Percentiles rank a stretch among this genome's conserved stretches.
phyloP scores from a whole-genome alignment of 2,113 vertebrate genomes.

The Beaufortia kweichowensis region DNA sequence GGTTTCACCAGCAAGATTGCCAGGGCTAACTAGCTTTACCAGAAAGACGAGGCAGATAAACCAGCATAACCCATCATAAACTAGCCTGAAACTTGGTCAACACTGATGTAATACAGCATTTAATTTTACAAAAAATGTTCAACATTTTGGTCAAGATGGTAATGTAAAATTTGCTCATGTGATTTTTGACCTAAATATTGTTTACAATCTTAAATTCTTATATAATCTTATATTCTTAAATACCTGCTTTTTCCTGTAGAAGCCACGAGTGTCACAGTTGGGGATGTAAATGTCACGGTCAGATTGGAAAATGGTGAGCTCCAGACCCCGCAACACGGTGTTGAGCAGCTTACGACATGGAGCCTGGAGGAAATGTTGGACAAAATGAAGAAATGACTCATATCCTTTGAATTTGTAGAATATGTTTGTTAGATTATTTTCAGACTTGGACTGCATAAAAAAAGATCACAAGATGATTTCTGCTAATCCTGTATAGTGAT shows the following conservation, averaged over 20 bases:
- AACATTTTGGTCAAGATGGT: too few species aligned
- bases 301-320: conserved; percentile 76
- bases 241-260: conserved; percentile 85
- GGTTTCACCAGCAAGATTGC: too few species aligned
- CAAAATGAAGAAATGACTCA: not conserved
- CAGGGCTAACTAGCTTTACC: too few species aligned
- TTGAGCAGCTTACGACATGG: conserved; percentile 80
- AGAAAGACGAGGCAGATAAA: too few species aligned
- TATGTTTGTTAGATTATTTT: not conserved
- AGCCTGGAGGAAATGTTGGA: conserved; percentile 66
- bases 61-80: too few species aligned
- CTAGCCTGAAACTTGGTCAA: too few species aligned
- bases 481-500: too few species aligned
- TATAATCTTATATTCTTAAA: not conserved
- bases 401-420: not conserved
- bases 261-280: conserved; percentile 82
- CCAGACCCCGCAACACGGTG: conserved; percentile 73
- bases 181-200: too few species aligned
- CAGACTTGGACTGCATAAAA: not conserved
- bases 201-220: too few species aligned
- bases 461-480: not conserved
- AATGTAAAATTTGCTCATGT: too few species aligned
- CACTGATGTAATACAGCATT: too few species aligned
- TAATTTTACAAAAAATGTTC: too few species aligned
- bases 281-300: conserved; percentile 83